A percentile compares a stretch with the other conserved stretches of the same genome.
Conservation (phyloP, 2,113 vertebrate genomes). For the Egretta garzetta region DNA sequence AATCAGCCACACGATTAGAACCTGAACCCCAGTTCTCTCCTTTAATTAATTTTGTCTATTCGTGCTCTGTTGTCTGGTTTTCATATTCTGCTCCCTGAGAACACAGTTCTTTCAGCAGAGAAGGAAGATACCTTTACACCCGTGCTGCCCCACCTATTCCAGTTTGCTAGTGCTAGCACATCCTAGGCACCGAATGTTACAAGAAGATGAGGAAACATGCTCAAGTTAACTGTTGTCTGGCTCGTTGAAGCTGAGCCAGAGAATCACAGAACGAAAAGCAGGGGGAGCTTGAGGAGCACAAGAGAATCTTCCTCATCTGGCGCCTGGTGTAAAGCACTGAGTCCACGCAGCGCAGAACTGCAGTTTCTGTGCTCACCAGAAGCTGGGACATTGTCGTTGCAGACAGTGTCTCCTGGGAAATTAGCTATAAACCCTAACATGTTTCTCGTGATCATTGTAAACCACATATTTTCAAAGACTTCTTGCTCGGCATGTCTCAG, state of each 20-base stretch:
- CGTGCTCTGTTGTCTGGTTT: background rate
- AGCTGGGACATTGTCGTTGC: background rate
- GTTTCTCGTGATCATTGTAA: background rate
- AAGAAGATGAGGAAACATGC: background rate
- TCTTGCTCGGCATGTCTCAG: background rate
- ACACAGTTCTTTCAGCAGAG: background rate
- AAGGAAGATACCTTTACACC: background rate
- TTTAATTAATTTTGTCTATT: background rate
- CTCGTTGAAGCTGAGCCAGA: background rate
- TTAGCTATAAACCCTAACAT: background rate
- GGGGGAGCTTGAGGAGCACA: constrained; percentile 68
- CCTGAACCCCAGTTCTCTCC: background rate
- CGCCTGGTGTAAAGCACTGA: background rate
- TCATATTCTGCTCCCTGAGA: background rate
- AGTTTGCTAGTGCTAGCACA: background rate
- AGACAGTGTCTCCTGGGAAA: background rate
- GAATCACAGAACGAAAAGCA: constrained; percentile 60
- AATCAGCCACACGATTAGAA: background rate
- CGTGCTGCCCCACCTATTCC: background rate
- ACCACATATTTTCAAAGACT: background rate
- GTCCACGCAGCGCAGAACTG: background rate
- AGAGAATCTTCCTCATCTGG: constrained; percentile 9
- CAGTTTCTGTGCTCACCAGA: constrained; percentile 24
- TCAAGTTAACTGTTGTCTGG: background rate
- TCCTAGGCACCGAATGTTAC: background rate